Evolutionary conservation across 2,888 invertebrate genomes (phyloP), one percentile per base, ranked within the genome.

Genomic region (Entomobrya multifasciata): DNA sequence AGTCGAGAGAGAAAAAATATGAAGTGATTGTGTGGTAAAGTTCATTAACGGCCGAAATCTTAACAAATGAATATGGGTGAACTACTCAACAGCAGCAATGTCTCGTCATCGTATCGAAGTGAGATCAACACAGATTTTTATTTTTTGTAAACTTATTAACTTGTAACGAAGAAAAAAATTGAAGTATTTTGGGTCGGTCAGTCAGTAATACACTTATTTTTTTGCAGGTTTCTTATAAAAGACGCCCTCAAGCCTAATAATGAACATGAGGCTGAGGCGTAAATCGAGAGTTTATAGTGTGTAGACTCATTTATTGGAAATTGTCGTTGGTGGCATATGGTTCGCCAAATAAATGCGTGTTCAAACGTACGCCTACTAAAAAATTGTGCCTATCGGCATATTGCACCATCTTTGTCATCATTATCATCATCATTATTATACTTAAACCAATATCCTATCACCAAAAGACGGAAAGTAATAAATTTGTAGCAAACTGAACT

Each of bases 1-100:
- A 74, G 25, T 20, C 47, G 22, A 49, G 44, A 41, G 72, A 70
- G 44, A 47, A 25, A 20, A 74, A 27, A 74, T 15, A 36, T 30
- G 47, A 70, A 55, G 67, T 80, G 67, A 80, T 15, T 70, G 15
- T 80, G 80, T 80, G 80, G 80, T 70, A 70, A 80, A 80, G 80
- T 80, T 80, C 80, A 80, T 80, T 80, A 80, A 80, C 80, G 67
- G 70, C 44, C 36, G 20, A 80, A 41, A 55, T 74, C 36, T 55
- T 55, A 36, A 20, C 74, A 55, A 55, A 55, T 52, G 49, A 74
- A 74, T 74, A 20, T 36, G 52, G 74, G 49, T 72, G 55, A 74
- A 13, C 30, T 30, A 17, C 27, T 30, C 27, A 47, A 27, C 1
- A 49, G 17, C 22, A 57, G 20, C 65, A 57, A 22, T 13, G 55